phyloP scores from a whole-genome alignment of 2,797 vertebrate genomes.

The Spea hammondii region DNA sequence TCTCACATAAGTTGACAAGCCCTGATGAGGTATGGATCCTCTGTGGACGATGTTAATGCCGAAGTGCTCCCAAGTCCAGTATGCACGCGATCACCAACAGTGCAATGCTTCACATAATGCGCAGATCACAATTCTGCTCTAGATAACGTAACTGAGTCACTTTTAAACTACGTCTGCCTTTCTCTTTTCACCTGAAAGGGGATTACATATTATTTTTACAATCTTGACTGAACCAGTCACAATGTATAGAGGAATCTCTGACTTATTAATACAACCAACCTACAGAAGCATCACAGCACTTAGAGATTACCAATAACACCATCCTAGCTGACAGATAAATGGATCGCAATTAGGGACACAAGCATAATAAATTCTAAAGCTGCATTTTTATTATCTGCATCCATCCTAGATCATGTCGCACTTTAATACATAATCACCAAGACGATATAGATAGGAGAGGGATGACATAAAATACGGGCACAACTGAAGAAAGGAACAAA shows the following conservation, averaged over 20 bases:
- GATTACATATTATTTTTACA: background rate
- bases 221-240: background rate
- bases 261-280: background rate
- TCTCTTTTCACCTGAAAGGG: background rate
- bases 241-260: background rate
- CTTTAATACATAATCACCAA: background rate
- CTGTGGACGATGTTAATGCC: too few relatives aligned
- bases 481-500: background rate
- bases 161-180: background rate
- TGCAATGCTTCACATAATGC: too few relatives aligned
- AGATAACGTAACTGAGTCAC: too few relatives aligned
- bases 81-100: too few relatives aligned
- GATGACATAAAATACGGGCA: background rate
- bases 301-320: constrained; percentile 6
- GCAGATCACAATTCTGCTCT: too few relatives aligned
- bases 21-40: too few relatives aligned
- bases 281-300: background rate
- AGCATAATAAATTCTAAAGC: constrained; percentile 4
- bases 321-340: constrained; percentile 8
- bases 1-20: too few relatives aligned
- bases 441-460: background rate
- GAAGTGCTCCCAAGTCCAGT: too few relatives aligned
- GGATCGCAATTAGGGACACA: constrained; percentile 4
- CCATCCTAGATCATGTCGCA: background rate
- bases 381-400: constrained; percentile 4